phyloP scores from a whole-genome alignment of 2,113 vertebrate species.

The Poeciliopsis turrubarensis region DNA sequence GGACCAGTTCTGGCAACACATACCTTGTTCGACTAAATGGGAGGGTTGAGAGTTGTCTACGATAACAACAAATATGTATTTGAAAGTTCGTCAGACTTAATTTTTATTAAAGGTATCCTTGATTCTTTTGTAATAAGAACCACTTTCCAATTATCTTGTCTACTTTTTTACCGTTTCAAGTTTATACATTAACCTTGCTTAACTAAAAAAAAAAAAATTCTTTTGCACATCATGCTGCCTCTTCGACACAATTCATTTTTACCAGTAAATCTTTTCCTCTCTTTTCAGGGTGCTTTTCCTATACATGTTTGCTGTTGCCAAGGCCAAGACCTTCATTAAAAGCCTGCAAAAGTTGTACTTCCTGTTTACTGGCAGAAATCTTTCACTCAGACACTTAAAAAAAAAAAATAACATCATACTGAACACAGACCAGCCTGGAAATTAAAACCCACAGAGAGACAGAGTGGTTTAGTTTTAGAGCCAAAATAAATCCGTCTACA shows the following conservation, averaged over 20 bases:
- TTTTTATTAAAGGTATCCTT: constrained; percentile 16
- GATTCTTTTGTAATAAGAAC: constrained; percentile 27
- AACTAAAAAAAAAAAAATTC: constrained; percentile 22
- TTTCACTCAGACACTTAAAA: constrained; percentile 1
- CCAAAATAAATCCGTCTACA: background rate
- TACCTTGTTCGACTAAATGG: background rate
- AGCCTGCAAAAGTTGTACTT: constrained; percentile 32
- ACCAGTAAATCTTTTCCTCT: constrained; percentile 26
- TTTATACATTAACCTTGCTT: constrained; percentile 44
- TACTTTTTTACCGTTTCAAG: constrained; percentile 29
- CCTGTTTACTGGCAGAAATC: constrained; percentile 23
- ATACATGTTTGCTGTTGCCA: constrained; percentile 50
- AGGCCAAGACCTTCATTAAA: constrained; percentile 42
- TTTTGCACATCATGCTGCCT: constrained; percentile 33
- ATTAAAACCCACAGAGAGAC: background rate
- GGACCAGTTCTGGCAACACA: background rate
- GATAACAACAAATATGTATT: constrained; percentile 3
- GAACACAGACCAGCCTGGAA: background rate
- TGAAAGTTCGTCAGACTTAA: constrained; percentile 12
- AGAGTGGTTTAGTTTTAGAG: background rate
- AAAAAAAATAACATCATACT: background rate
- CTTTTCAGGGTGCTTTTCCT: constrained; percentile 40
- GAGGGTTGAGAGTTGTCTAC: background rate
- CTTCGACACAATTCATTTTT: constrained; percentile 32
- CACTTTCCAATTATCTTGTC: constrained; percentile 33